Conservation (phyloP, 2,888 invertebrate genomes). For the Crossocerus cetratus region DNA sequence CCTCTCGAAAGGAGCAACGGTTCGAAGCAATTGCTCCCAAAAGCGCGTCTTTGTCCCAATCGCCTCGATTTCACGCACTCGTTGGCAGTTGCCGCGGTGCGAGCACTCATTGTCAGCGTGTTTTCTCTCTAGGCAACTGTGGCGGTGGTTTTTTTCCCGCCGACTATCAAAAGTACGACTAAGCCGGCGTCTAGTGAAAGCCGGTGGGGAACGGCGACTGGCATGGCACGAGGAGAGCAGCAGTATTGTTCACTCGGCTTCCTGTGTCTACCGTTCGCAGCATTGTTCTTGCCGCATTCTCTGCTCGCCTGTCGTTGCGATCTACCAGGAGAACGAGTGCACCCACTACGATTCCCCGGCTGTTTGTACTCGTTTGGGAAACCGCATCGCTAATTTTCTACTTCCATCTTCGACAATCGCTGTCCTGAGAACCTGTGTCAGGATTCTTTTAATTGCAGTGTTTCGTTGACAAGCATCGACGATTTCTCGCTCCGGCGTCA, state of each 20-base stretch:
- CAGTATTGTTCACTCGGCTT: constrained; percentile 32
- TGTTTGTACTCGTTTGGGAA: constrained; percentile 31
- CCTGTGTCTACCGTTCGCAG: constrained; percentile 38
- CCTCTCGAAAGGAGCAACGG: neutral
- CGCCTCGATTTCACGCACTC: constrained; percentile 3
- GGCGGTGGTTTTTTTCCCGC: no score
- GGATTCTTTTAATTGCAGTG: no score
- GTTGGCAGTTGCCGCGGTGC: neutral
- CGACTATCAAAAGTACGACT: no score
- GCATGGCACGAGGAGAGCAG: constrained; percentile 16
- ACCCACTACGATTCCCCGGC: no score
- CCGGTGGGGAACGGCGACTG: no score
- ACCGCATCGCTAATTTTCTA: constrained; percentile 17
- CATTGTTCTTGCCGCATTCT: constrained; percentile 28
- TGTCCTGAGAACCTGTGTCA: constrained; percentile 24
- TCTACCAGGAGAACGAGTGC: neutral
- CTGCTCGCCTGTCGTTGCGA: neutral
- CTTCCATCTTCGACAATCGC: neutral
- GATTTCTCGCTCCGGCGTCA: neutral
- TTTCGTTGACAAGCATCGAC: no score
- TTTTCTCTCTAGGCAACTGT: neutral
- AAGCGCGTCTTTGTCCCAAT: constrained; percentile 8
- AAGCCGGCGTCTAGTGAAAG: no score
- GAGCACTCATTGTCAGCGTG: no score
- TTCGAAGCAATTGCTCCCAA: neutral